phyloP scores from a whole-genome alignment of 1,140 invertebrate genomes.

The Drosophila ohnishii region DNA sequence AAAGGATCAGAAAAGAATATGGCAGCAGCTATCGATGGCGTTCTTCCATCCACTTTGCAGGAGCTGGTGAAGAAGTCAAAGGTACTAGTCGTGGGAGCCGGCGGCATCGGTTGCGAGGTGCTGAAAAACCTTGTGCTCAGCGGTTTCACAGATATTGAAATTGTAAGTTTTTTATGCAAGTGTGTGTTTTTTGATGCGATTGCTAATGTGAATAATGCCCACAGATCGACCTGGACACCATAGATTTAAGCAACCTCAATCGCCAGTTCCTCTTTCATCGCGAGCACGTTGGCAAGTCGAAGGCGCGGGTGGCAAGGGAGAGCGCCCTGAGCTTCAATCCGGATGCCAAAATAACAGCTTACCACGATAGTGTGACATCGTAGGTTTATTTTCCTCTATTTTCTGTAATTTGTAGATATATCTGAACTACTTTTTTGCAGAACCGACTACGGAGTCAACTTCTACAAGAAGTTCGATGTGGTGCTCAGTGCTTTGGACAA shows the following conservation, averaged over 20 bases:
- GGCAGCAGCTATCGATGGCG: slow-evolving; percentile 87
- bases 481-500: slow-evolving; percentile 99
- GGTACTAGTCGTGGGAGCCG: slow-evolving; percentile 96
- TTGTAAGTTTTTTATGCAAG: slow-evolving; percentile 87
- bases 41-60: slow-evolving; percentile 86
- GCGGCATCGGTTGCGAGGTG: slow-evolving; percentile 99
- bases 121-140: slow-evolving; percentile 98
- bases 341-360: slow-evolving; percentile 92
- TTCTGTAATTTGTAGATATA: neutral
- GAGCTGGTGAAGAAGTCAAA: slow-evolving; percentile 85
- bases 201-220: slow-evolving; percentile 46
- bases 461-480: slow-evolving; percentile 95
- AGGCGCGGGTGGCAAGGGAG: slow-evolving; percentile 93
- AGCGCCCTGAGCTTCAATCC: slow-evolving; percentile 95
- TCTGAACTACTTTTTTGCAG: slow-evolving; percentile 85
- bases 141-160: slow-evolving; percentile 96
- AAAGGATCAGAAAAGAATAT: slow-evolving; percentile 77
- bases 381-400: slow-evolving; percentile 81
- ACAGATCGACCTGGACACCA: slow-evolving; percentile 99
- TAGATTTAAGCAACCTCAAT: slow-evolving; percentile 99
- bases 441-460: slow-evolving; percentile 94
- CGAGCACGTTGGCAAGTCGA: slow-evolving; percentile 98
- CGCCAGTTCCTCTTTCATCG: slow-evolving; percentile 99
- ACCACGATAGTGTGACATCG: slow-evolving; percentile 97
- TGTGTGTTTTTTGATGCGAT: neutral